Conservation (phyloP, 2,113 vertebrate species). For the Embiotoca jacksoni region DNA sequence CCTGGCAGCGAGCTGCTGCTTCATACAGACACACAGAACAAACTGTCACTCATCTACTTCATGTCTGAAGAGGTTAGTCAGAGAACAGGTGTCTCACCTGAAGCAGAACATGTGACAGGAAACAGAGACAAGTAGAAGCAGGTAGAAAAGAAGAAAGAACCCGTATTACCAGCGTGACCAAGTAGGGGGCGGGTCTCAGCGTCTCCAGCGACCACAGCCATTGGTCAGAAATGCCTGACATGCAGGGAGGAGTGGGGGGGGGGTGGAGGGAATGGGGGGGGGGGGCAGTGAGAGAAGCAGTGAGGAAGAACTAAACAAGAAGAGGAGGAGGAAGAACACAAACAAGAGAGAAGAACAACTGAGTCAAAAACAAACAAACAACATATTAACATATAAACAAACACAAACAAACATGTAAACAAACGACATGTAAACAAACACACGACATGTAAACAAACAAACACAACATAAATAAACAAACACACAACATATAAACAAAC, state of each 20-base stretch:
- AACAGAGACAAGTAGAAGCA: slow-evolving; percentile 18
- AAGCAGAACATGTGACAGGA: not conserved
- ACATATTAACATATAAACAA: no score
- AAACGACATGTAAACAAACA: no score
- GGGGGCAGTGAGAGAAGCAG: slow-evolving; percentile 67
- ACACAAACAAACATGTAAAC: not conserved
- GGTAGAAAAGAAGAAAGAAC: slow-evolving; percentile 46
- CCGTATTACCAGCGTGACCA: slow-evolving; percentile 88
- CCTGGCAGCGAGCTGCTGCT: no score
- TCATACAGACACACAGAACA: no score
- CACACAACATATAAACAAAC: no score
- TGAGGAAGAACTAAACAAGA: slow-evolving; percentile 77
- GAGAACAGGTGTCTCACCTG: not conserved
- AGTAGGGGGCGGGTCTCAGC: slow-evolving; percentile 79
- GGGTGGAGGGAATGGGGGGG: slow-evolving; percentile 53
- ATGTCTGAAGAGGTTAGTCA: no score
- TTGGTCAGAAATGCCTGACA: slow-evolving; percentile 90
- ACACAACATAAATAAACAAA: no score
- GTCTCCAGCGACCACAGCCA: slow-evolving; percentile 82
- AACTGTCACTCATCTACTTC: no score
- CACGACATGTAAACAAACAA: no score
- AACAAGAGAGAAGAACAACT: slow-evolving; percentile 51
- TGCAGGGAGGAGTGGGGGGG: slow-evolving; percentile 78
- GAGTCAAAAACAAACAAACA: slow-evolving; percentile 41
- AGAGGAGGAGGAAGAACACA: slow-evolving; percentile 58